Conservation (phyloP, 2,797 vertebrate genomes). For the Crotalus adamanteus region DNA sequence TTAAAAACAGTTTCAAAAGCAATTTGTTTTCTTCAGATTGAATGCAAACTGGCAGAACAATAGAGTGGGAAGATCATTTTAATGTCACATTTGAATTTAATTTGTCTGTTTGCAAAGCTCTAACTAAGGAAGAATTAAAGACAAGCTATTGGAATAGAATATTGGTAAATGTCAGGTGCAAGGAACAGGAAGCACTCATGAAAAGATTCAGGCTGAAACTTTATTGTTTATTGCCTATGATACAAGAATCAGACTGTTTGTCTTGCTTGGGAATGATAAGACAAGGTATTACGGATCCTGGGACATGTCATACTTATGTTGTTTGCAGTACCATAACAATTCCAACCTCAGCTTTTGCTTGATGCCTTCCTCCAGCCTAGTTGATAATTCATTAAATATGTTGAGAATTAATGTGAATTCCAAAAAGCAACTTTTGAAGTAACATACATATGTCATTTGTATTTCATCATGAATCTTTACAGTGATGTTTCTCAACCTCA, state of each 20-base stretch:
- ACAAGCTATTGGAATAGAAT: background rate
- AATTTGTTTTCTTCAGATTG: background rate
- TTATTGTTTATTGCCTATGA: background rate
- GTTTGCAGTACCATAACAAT: background rate
- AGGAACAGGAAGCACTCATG: background rate
- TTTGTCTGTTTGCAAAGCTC: background rate
- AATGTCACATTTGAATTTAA: background rate
- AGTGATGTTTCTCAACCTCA: background rate
- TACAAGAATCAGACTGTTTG: background rate
- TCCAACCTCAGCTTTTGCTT: background rate
- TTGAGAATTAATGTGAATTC: background rate
- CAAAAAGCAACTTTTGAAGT: background rate
- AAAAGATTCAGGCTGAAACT: background rate
- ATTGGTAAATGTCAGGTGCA: background rate
- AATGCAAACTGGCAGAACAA: background rate
- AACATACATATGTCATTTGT: background rate
- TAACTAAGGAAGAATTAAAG: background rate
- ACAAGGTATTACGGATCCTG: background rate
- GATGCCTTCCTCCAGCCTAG: background rate
- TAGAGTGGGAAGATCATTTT: background rate
- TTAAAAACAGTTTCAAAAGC: background rate
- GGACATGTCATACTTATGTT: background rate
- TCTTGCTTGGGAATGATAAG: background rate
- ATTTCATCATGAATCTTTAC: background rate
- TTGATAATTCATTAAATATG: background rate